These are phyloP conservation scores for Petrophora chlorosata DNA, from an alignment of 2,888 invertebrate species.

Conservation along the genomic window DNA sequence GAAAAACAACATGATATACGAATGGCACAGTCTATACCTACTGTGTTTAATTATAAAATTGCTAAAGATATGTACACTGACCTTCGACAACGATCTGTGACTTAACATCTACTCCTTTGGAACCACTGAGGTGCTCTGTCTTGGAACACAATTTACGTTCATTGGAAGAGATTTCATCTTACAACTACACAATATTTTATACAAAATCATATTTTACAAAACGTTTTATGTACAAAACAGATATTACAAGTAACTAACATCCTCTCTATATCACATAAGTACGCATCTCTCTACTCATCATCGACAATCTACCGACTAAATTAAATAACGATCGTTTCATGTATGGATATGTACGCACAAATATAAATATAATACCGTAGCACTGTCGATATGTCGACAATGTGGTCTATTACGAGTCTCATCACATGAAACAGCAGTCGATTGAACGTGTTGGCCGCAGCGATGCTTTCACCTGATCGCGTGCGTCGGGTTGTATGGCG, in stretches of 20 bases:
- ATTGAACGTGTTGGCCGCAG: slow-evolving; percentile 64
- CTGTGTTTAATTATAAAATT: slow-evolving; percentile 32
- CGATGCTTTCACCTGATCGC: slow-evolving; percentile 77
- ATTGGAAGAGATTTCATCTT: slow-evolving; percentile 61
- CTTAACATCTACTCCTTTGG: slow-evolving; percentile 46
- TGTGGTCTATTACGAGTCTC: slow-evolving; percentile 62
- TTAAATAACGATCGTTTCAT: slow-evolving; percentile 64
- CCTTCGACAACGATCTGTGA: slow-evolving; percentile 32
- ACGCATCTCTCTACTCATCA: slow-evolving; percentile 59
- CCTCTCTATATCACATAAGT: slow-evolving; percentile 81
- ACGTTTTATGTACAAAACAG: slow-evolving; percentile 68
- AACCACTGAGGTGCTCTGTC: slow-evolving; percentile 47
- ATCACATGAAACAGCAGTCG: slow-evolving; percentile 81
- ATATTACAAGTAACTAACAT: slow-evolving; percentile 73
- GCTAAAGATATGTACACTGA: slow-evolving; percentile 31
- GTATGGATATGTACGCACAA: slow-evolving; percentile 68
- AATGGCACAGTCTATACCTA: slow-evolving; percentile 50
- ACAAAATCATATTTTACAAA: slow-evolving; percentile 55
- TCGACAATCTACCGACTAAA: slow-evolving; percentile 58
- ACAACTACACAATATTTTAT: slow-evolving; percentile 44
- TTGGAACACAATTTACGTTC: slow-evolving; percentile 45
- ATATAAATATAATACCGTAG: slow-evolving; percentile 70
- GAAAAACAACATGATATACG: slow-evolving; percentile 35
- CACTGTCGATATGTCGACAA: slow-evolving; percentile 53
- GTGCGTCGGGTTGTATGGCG: slow-evolving; percentile 77